Evolutionary conservation across 2,888 invertebrate genomes (phyloP), one percentile per base, ranked within the genome.

Genomic region (Pseudoips prasinana): DNA sequence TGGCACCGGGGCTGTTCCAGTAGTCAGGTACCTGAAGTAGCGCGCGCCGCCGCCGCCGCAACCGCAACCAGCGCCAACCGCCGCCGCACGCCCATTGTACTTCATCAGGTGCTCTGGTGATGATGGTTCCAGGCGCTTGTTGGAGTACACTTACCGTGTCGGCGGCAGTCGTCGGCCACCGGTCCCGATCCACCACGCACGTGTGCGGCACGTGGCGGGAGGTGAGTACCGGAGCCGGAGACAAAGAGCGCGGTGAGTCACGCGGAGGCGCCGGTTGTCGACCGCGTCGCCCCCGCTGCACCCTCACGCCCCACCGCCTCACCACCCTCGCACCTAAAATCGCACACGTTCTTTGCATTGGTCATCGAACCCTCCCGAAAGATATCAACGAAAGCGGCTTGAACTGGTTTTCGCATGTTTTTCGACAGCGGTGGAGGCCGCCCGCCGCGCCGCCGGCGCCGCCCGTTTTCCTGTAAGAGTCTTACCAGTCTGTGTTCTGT

Each of bases 21-120:
- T 85, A 96, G 96, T 96, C 96, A 97, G 96, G 96, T 97, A 97
- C 96, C 96, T 96, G 96, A 96, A 96, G 96, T 97, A 97, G 96
- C 96, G 96, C 96, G 96, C 96, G 96, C 90, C 89, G 94, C 92
- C 91, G 83, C 85, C 82, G 79, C 85, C 83, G 54, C 52, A 22
- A 44, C 52, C 36, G 43, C 49, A 38, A 27, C 46, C 35, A 11
- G 29, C n/a, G n/a, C 37, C 39, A 22, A 34, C 46, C 33, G 85
- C 91, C 93, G 94, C 94, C 94, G 93, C 94, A 95, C 95, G 96
- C 95, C 95, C 94, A 96, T 96, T 97, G 96, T 97, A 97, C 96
- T 97, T 96, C 96, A 96, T 96, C 96, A 97, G 96, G 96, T 97
- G 96, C 96, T 97, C 96, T 96, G 96, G 96, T 96, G 92, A 90